These are phyloP conservation scores for Serilophus lunatus DNA, from an alignment of 2,113 vertebrate genomes.

Conservation along the genomic window DNA sequence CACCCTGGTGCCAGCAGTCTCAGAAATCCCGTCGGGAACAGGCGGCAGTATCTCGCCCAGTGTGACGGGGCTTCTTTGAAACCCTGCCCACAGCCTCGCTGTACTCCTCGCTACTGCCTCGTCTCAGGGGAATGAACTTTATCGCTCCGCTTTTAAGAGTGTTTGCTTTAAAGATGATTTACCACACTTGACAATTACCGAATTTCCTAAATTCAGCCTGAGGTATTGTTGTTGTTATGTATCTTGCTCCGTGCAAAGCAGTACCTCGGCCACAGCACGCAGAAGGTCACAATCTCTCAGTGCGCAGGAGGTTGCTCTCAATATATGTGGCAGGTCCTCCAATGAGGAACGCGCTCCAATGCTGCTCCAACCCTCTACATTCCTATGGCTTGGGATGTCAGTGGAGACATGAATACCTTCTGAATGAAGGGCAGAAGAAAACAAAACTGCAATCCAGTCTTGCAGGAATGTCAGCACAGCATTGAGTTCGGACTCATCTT, in stretches of 20 bases:
- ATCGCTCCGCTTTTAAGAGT: slow-evolving; percentile 62
- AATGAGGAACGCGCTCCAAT: background rate
- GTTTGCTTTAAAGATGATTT: slow-evolving; percentile 75
- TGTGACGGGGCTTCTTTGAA: slow-evolving; percentile 59
- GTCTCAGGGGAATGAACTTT: slow-evolving; percentile 52
- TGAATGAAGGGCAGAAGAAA: background rate
- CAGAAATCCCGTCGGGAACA: slow-evolving; percentile 46
- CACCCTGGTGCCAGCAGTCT: slow-evolving; percentile 75
- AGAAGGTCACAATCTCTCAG: background rate
- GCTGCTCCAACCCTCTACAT: background rate
- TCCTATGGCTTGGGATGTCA: accelerated
- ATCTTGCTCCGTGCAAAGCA: background rate
- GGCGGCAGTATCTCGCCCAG: slow-evolving; percentile 39
- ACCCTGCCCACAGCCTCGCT: slow-evolving; percentile 46
- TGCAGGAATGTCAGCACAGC: background rate
- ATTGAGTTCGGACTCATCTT: background rate
- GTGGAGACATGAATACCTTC: background rate
- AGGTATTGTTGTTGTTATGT: slow-evolving; percentile 42
- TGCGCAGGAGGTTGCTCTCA: background rate
- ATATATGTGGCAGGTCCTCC: background rate
- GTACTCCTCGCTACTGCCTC: slow-evolving; percentile 31
- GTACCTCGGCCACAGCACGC: accelerated
- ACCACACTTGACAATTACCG: slow-evolving; percentile 51
- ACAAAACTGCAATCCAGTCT: background rate
- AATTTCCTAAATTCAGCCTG: slow-evolving; percentile 67